Percentiles rank a stretch among this genome's conserved stretches.
phyloP scores from a whole-genome alignment of 2,797 vertebrate genomes.

The Australoheros facetus region DNA sequence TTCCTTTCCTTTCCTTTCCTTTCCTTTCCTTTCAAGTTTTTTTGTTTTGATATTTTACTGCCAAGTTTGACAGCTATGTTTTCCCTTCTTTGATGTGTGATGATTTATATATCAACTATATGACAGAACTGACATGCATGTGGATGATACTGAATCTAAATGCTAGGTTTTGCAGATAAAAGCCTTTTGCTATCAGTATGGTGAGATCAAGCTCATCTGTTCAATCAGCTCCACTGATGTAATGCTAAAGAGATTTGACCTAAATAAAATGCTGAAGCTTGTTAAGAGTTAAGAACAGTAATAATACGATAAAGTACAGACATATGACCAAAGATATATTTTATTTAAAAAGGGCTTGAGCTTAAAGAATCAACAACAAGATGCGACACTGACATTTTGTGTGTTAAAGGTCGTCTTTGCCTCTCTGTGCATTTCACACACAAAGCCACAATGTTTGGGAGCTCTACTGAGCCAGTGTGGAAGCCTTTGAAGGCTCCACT shows the following conservation, averaged over 20 bases:
- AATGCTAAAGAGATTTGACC: background rate
- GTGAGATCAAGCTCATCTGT: background rate
- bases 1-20: no score
- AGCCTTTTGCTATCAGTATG: background rate
- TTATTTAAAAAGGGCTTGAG: background rate
- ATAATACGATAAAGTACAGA: background rate
- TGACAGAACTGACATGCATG: constrained; percentile 68
- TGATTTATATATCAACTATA: constrained; percentile 64
- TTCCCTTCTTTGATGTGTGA: constrained; percentile 50
- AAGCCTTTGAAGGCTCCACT: constrained; percentile 32
- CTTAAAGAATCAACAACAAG: constrained; percentile 7
- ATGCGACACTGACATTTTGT: constrained; percentile 31
- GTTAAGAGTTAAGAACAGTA: background rate
- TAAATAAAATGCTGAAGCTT: no score
- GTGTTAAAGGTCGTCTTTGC: background rate
- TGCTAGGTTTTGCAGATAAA: background rate
- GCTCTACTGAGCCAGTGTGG: constrained; percentile 18
- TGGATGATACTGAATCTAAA: constrained; percentile 64
- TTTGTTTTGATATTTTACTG: background rate
- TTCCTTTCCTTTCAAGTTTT: no score
- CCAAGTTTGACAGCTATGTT: background rate
- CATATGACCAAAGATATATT: no score
- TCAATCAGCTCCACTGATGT: background rate
- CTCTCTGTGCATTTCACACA: constrained; percentile 51
- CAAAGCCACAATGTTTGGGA: constrained; percentile 36